These are phyloP conservation scores for Drosophila phalerata DNA, from an alignment of 2,888 invertebrate genomes.

Conservation along the genomic window DNA sequence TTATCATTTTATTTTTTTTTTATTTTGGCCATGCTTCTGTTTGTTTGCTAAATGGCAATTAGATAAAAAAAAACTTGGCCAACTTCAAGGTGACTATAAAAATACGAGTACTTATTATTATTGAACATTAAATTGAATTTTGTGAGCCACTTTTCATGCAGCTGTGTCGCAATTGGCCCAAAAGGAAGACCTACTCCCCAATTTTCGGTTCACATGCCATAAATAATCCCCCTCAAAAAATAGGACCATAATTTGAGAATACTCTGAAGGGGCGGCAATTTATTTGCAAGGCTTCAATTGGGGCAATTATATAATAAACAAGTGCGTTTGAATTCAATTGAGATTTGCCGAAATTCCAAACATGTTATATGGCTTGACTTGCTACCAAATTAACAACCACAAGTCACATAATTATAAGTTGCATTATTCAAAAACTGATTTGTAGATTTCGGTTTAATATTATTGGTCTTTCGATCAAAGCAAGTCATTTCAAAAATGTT, in stretches of 20 bases:
- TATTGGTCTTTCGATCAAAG: background rate
- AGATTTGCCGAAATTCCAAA: conserved; percentile 4
- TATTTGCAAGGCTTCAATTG: conserved; percentile 34
- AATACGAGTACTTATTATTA: conserved; percentile 11
- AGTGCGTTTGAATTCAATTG: conserved; percentile 14
- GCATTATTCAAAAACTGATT: background rate
- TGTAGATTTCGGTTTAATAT: background rate
- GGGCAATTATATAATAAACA: conserved; percentile 20
- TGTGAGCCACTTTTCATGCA: conserved; percentile 20
- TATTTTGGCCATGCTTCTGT: conserved; percentile 7
- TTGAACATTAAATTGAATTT: conserved; percentile 31
- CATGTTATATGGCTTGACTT: conserved; percentile 10
- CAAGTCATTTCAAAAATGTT: no score
- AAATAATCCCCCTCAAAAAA: conserved; percentile 29
- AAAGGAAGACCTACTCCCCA: conserved; percentile 1
- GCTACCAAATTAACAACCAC: conserved; percentile 1
- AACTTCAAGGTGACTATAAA: conserved; percentile 49
- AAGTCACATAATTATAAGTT: background rate
- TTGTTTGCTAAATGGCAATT: conserved; percentile 23
- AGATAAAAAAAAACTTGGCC: conserved; percentile 34
- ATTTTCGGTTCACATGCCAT: conserved; percentile 28
- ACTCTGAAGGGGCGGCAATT: background rate
- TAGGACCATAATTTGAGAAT: conserved; percentile 9
- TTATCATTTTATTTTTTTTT: background rate
- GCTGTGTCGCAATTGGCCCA: conserved; percentile 13